Conservation (phyloP, 1,140 invertebrate species). For the Sinella curviseta region DNA sequence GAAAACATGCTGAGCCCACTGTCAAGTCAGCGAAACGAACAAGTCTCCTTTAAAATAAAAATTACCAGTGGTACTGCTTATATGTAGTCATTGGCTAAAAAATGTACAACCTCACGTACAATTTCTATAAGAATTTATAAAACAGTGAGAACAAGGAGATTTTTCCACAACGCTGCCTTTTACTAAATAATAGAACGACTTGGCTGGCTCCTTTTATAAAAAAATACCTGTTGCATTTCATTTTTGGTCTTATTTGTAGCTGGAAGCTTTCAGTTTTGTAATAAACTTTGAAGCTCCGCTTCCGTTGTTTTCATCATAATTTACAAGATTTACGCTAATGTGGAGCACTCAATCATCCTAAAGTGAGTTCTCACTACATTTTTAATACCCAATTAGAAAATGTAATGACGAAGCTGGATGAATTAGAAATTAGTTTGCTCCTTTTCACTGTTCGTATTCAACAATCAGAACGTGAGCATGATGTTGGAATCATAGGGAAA, state of each 20-base stretch:
- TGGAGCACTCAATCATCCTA: conserved; percentile 2
- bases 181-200: neutral
- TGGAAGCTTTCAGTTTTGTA: neutral
- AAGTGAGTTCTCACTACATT: conserved; percentile 13
- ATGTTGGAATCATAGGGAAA: neutral
- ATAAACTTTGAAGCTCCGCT: neutral
- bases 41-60: no score
- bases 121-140: no score
- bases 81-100: no score
- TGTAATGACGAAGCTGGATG: neutral
- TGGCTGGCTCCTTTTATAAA: neutral
- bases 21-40: no score
- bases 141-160: no score
- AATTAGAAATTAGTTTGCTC: neutral
- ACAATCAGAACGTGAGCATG: neutral
- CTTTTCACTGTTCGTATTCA: neutral
- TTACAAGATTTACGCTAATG: conserved; percentile 12
- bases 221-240: conserved; percentile 13
- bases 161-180: conserved; percentile 8
- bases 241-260: neutral
- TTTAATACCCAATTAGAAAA: conserved; percentile 24
- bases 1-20: no score
- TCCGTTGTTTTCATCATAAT: conserved; percentile 17
- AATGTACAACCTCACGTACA: no score
- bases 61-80: no score